These are phyloP conservation scores for Smithornis capensis DNA, from an alignment of 2,113 vertebrate species.

Conservation along the genomic window DNA sequence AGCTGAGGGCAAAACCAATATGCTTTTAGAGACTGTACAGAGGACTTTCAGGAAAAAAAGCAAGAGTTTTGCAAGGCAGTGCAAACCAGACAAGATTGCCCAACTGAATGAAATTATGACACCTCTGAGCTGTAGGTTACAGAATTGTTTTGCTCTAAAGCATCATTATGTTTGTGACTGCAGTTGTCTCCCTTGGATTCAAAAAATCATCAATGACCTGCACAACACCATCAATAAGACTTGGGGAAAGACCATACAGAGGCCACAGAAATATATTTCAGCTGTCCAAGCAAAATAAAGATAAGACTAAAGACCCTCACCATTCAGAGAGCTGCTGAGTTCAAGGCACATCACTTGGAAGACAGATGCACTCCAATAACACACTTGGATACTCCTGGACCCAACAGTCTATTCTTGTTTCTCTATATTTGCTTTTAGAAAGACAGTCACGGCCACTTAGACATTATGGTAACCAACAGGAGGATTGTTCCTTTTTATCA, in stretches of 20 bases:
- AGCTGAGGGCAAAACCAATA: neutral
- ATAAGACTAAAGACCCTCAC: neutral
- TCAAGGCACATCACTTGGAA: neutral
- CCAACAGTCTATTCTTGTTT: neutral
- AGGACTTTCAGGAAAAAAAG: neutral
- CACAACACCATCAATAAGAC: neutral
- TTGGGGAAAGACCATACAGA: neutral
- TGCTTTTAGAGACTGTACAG: neutral
- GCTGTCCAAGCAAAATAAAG: neutral
- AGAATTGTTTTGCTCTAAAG: neutral
- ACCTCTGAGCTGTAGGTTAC: neutral
- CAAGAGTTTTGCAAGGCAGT: neutral
- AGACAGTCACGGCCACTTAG: slow-evolving; percentile 15
- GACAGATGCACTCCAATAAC: neutral
- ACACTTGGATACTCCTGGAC: neutral
- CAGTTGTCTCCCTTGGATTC: neutral
- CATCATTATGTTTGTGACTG: neutral
- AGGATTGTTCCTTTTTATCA: neutral
- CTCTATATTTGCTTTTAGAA: neutral
- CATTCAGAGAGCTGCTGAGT: neutral
- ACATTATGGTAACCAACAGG: neutral
- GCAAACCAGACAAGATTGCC: neutral
- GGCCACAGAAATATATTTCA: neutral
- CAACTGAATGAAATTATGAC: neutral
- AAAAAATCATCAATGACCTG: neutral